Percentiles rank a stretch among this genome's conserved stretches.
These are phyloP conservation scores for Cactoblastis cactorum DNA, from an alignment of 2,888 invertebrate genomes.

Conservation along the genomic window DNA sequence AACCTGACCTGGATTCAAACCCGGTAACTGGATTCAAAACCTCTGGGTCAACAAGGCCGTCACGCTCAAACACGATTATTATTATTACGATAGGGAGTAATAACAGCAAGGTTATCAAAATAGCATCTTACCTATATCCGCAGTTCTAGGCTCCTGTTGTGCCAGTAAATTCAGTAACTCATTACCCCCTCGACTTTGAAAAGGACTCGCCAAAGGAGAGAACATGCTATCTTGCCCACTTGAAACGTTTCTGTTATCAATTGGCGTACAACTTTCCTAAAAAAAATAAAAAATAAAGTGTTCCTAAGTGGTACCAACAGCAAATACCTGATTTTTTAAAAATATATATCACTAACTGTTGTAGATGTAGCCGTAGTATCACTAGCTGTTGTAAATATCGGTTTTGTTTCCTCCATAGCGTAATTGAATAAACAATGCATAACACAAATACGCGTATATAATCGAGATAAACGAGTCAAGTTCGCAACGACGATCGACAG, in stretches of 20 bases:
- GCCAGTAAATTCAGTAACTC: conserved; percentile 41
- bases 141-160: conserved; percentile 51
- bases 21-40: no score
- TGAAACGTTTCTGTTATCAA: conserved; percentile 30
- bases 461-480: conserved; percentile 6
- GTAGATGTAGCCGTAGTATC: conserved; percentile 41
- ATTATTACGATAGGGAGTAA: no score
- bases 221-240: conserved; percentile 37
- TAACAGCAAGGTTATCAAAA: not conserved
- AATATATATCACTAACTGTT: conserved; percentile 29
- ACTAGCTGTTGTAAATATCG: conserved; percentile 48
- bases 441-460: not conserved
- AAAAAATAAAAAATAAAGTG: not conserved
- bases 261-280: conserved; percentile 46
- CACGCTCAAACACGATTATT: no score
- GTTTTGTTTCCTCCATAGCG: conserved; percentile 46
- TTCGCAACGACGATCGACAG: conserved; percentile 18
- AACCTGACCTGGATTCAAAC: no score
- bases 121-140: conserved; percentile 45
- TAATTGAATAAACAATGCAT: conserved; percentile 48
- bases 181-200: conserved; percentile 42
- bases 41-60: no score
- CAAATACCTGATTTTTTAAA: not conserved
- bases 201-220: conserved; percentile 48
- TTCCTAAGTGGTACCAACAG: not conserved